Base-by-base conservation (phyloP, 2,113 vertebrate genomes). In the Peucedramus taeniatus region DNA sequence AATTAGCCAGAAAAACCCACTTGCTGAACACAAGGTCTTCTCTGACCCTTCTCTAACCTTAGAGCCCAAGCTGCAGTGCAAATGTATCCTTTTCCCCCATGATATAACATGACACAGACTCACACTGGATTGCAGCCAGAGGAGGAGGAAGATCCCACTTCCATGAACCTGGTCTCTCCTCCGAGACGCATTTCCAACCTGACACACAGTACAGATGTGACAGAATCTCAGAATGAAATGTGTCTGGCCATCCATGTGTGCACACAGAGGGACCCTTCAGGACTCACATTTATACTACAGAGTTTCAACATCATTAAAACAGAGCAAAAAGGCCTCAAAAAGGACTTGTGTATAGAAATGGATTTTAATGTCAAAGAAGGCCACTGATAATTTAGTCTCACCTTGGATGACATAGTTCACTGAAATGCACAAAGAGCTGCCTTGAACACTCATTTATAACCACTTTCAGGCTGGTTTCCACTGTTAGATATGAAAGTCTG, bases 311-410 rank as follows among this genome's bases (percentile, higher is more conserved):
- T 35, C 16, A 61, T 17, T 72, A 77, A 72, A 87, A 45, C n/a
- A 57, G 27, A 75, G 61, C 31, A 83, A 91, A 87, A 69, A 79
- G 12, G 26, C 61, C 53, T 79, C 5, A 3, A 74, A 80, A 30
- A n/a, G 3, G 30, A 87, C 50, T 68, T 16, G 18, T 23, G 40
- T 79, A 81, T 17, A 80, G 44, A 88, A 89, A 24, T 5, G 2
- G 30, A 81, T 75, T 93, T 89, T 70, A 89, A 83, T 44, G 65
- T 80, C 33, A 78, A 74, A 93, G 94, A 65, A 40, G 31, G 65
- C 35, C 44, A 40, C 72, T 66, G 24, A 66, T 91, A 42, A 94
- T 89, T 63, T 56, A 71, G 30, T 64, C 75, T 64, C 33, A 92
- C 28, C 60, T 54, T 83, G 42, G 21, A 77, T 2, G 2, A 70